Base-by-base conservation (phyloP, 2,888 invertebrate genomes). In the Glyphotaelius pellucidus region DNA sequence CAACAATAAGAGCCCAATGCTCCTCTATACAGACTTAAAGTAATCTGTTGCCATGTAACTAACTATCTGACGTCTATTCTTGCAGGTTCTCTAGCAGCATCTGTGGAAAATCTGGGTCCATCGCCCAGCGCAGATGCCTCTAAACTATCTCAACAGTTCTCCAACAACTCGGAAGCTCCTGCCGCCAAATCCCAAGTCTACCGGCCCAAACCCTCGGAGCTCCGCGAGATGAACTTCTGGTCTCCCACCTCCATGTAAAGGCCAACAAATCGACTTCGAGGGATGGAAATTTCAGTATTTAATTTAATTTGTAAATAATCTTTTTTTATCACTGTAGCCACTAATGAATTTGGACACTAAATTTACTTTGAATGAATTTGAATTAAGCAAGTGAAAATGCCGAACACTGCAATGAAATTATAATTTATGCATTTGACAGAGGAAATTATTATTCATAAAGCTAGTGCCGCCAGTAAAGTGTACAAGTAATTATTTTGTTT, bases 141-240 rank as follows among this genome's bases (percentile, higher is more conserved):
- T 0, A 94, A 94, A 81, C 92, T 94, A 3, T 88, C 94, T 25
- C 90, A 94, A 15, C 93, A 95, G 93, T 95, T 94, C 94, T 94
- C 95, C 94, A 94, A 95, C 94, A 94, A 94, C 94, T 93, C 93
- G 11, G 95, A 95, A 83, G 93, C 93, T 15, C 91, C 93, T 67
- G 91, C 93, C 89, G 94, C 94, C 89, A 94, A 94, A 91, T 93
- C 93, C 9, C 94, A 94, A 80, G 94, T 95, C 31, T 95, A 96
- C 94, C 96, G 96, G 94, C 96, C 97, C 0, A 97, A 97, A 94
- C 97, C 97, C 0, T 97, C 98, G 0, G 98, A 98, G 94, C 95
- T 98, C 25, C 95, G 98, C 86, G 98, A 98, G 95, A 97, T 98
- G 97, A 98, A 98, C 95, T 98, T 98, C 95, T 98, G 98, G 98